A percentile compares a stretch with the other conserved stretches of the same genome.
These are phyloP conservation scores for Acyrthosiphon pisum DNA, from an alignment of 1,140 invertebrate species.

Conservation along the genomic window DNA sequence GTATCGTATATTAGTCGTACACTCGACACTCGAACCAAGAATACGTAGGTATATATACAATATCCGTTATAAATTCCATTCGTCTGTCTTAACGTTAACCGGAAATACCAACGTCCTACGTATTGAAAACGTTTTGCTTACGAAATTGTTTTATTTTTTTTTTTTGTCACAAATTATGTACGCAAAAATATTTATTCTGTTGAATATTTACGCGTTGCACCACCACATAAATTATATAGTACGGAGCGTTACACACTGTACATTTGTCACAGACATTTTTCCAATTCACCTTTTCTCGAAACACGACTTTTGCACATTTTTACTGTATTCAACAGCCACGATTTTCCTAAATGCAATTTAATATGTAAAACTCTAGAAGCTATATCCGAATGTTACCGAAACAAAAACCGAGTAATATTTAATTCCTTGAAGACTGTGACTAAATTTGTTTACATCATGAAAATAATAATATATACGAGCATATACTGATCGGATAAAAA, in stretches of 20 bases:
- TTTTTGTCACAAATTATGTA: neutral
- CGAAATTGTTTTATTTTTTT: neutral
- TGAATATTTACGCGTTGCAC: neutral
- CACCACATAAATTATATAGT: neutral
- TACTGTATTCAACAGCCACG: neutral
- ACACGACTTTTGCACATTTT: neutral
- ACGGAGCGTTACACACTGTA: neutral
- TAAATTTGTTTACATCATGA: neutral
- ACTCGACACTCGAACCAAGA: neutral
- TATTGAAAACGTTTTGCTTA: neutral
- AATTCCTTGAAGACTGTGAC: neutral
- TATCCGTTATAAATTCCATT: neutral
- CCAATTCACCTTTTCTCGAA: neutral
- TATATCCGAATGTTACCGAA: neutral
- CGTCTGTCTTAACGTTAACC: neutral
- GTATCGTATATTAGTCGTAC: neutral
- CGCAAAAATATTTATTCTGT: neutral
- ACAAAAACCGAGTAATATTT: neutral
- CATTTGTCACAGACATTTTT: neutral
- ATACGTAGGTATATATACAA: neutral
- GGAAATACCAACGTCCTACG: neutral
- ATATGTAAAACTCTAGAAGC: neutral
- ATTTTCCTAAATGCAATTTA: neutral
- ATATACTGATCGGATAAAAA: neutral
- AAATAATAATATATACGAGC: no score